Evolutionary conservation across 2,113 vertebrate genomes (phyloP).

Genomic region (Steatornis caripensis): DNA sequence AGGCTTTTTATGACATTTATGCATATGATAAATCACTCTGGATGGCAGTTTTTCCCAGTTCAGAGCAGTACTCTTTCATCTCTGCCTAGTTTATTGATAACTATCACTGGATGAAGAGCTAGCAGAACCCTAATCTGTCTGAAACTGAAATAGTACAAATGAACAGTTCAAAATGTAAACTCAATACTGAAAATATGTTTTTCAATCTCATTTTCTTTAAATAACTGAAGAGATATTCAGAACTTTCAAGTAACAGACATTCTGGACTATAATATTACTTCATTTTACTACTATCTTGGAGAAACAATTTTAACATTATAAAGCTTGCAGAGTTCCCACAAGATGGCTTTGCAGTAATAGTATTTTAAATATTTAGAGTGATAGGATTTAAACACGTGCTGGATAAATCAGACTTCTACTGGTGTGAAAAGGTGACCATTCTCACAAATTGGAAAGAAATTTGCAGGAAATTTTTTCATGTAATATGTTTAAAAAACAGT

Average conservation of each 20-base stretch:
- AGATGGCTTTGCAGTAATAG: background rate
- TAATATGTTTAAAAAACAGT: background rate
- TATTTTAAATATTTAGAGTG: background rate
- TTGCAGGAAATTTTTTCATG: background rate
- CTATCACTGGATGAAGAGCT: background rate
- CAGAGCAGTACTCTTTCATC: slow-evolving; percentile 3
- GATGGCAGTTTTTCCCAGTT: slow-evolving; percentile 40
- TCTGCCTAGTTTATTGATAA: slow-evolving; percentile 59
- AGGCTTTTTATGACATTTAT: slow-evolving; percentile 31
- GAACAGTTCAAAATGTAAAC: slow-evolving; percentile 12
- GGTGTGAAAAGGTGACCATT: background rate
- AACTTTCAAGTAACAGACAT: background rate
- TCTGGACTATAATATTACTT: background rate
- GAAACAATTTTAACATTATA: background rate
- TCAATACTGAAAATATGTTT: background rate
- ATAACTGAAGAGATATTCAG: background rate
- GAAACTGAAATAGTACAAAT: slow-evolving; percentile 25
- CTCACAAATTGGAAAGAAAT: background rate
- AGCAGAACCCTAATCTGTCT: background rate
- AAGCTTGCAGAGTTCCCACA: background rate
- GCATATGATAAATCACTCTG: slow-evolving; percentile 53
- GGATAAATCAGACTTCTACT: background rate
- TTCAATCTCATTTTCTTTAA: background rate
- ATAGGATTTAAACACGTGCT: background rate
- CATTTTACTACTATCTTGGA: background rate